Evolutionary conservation across 2,113 vertebrate species (phyloP).

Genomic region (Tupaia chinensis): DNA sequence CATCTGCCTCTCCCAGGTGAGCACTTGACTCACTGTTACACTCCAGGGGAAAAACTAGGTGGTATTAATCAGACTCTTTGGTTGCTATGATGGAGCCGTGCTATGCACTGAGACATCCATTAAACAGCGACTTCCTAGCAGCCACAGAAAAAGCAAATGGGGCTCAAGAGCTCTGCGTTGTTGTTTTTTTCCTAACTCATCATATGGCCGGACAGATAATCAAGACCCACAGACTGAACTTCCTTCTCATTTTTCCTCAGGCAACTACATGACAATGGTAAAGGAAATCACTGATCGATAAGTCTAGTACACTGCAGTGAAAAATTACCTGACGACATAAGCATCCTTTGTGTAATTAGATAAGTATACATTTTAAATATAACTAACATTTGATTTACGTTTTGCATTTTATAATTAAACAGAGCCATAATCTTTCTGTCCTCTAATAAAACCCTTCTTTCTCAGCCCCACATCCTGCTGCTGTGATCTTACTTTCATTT

Average conservation of each 20-base stretch:
- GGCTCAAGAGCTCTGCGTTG: not conserved
- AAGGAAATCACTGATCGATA: slow-evolving; percentile 57
- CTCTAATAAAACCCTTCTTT: slow-evolving; percentile 45
- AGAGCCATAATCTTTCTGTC: slow-evolving; percentile 74
- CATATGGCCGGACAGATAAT: not conserved
- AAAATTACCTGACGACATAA: slow-evolving; percentile 52
- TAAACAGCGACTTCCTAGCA: not conserved
- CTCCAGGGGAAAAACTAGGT: not conserved
- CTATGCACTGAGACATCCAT: not conserved
- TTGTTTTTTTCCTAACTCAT: not conserved
- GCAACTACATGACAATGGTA: slow-evolving; percentile 54
- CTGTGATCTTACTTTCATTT: slow-evolving; percentile 70
- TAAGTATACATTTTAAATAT: slow-evolving; percentile 54
- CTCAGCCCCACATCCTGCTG: slow-evolving; percentile 72
- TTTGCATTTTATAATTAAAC: slow-evolving; percentile 69
- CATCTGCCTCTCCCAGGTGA: slow-evolving; percentile 26
- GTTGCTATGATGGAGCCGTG: not conserved
- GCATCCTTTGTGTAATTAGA: slow-evolving; percentile 43
- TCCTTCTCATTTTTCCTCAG: not conserved
- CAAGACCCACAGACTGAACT: slow-evolving; percentile 28
- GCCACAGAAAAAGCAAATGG: not conserved
- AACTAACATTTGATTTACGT: slow-evolving; percentile 49
- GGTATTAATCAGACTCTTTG: not conserved
- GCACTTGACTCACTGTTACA: not conserved
- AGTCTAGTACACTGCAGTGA: slow-evolving; percentile 14